A percentile compares a stretch with the other conserved stretches of the same genome.
These are phyloP conservation scores for Pseudococcus viburni DNA, from an alignment of 2,888 invertebrate species.

Conservation along the genomic window DNA sequence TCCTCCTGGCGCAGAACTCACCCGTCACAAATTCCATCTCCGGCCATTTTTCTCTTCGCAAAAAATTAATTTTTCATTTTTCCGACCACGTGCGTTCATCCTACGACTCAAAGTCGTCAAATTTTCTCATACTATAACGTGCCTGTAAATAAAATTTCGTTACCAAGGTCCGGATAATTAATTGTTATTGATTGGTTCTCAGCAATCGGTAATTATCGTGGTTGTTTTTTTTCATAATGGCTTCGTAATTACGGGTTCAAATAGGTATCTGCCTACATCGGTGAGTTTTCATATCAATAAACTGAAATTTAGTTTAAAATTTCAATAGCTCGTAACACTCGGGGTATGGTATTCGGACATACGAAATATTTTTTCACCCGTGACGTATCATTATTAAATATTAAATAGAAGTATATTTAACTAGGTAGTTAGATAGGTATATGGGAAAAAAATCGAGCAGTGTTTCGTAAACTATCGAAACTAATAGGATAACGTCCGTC, in stretches of 20 bases:
- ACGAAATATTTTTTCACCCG: not conserved
- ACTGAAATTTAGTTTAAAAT: not conserved
- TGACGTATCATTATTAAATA: too few relatives aligned
- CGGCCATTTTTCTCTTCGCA: too few relatives aligned
- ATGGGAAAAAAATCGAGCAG: not conserved
- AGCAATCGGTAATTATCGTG: not conserved
- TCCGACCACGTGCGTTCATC: too few relatives aligned
- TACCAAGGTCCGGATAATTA: not conserved
- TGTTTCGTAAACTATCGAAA: not conserved
- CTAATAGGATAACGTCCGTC: not conserved
- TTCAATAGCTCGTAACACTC: not conserved
- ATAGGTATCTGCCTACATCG: not conserved
- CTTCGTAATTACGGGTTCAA: not conserved
- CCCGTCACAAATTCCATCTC: not conserved
- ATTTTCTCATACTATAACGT: too few relatives aligned
- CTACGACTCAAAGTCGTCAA: too few relatives aligned
- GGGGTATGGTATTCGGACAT: too few relatives aligned
- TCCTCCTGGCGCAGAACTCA: not conserved
- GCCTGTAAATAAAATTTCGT: not conserved
- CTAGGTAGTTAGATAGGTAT: not conserved
- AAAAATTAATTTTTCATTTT: too few relatives aligned
- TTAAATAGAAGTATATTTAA: too few relatives aligned
- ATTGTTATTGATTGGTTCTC: not conserved
- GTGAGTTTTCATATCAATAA: not conserved
- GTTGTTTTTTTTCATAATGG: not conserved